Evolutionary conservation across 2,888 invertebrate species (phyloP), one percentile per base, ranked within the genome.

Genomic region (Monochamus alternatus): DNA sequence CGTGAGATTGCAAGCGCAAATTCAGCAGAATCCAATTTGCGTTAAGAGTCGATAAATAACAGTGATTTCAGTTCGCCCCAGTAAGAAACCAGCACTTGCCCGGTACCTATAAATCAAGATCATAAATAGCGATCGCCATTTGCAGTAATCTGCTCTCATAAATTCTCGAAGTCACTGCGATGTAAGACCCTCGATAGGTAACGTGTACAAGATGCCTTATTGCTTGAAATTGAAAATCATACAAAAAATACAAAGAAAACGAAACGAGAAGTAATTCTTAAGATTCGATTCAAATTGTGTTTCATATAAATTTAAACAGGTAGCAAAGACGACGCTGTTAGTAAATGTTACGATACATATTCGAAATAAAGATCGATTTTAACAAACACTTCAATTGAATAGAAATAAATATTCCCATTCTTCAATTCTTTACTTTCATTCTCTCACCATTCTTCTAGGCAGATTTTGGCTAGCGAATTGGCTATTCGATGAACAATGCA

Each of bases 91-190:
- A 43, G 44, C 47, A 69, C 69, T 31, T 43, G 32, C 12, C 7
- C 4, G n/a, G 14, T 43, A 12, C 52, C 9, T 38, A 63, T 71
- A 71, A 71, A 71, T 71, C 71, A 71, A 63, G 71, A 62, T 71
- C 63, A 71, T 71, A 74, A 74, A 76, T 60, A 71, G 63, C 71
- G 32, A 74, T 74, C 71, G 65, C 76, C 76, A 67, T 76, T 76
- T 68, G 66, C 67, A 71, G 74, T 58, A 67, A 71, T 74, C 58
- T 22, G 67, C 51, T 67, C 60, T 31, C 47, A 74, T 76, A 74
- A 74, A 76, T 76, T 74, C 70, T 76, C 76, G 76, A 76, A 51
- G 74, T 22, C 74, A 76, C 64, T 71, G 22, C 22, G 22, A 22
- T 22, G 22, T 22, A 22, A 22, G 67, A 66, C 71, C 5, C 38